Conservation (phyloP, 2,888 invertebrate species). For the Brenthis daphne region DNA sequence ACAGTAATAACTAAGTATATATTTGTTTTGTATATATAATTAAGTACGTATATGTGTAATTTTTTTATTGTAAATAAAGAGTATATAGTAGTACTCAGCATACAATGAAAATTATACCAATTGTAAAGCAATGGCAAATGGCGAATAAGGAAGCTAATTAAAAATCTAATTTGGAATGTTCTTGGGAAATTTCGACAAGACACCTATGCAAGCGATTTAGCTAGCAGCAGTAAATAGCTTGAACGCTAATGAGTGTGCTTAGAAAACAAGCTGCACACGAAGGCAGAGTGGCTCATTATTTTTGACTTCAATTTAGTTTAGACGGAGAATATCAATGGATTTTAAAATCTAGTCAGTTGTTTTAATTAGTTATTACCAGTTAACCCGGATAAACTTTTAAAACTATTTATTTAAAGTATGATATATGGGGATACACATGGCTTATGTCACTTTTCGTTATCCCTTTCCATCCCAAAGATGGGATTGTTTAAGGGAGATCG, state of each 20-base stretch:
- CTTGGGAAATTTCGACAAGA: slow-evolving; percentile 26
- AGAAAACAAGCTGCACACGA: slow-evolving; percentile 36
- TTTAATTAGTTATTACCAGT: neutral
- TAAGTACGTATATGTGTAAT: too few species aligned
- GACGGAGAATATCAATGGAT: slow-evolving; percentile 19
- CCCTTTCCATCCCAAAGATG: too few species aligned
- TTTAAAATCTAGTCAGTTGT: slow-evolving; percentile 21
- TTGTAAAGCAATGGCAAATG: neutral
- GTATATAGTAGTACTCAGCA: too few species aligned
- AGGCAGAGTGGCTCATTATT: slow-evolving; percentile 29
- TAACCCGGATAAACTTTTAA: too few species aligned
- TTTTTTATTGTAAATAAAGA: too few species aligned
- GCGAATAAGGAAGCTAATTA: neutral
- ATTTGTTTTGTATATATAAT: too few species aligned
- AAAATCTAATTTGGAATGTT: slow-evolving; percentile 17
- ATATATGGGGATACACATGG: too few species aligned
- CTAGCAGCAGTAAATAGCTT: slow-evolving; percentile 35
- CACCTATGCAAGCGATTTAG: slow-evolving; percentile 37
- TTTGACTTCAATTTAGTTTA: slow-evolving; percentile 28
- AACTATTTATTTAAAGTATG: too few species aligned
- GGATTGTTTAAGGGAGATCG: too few species aligned
- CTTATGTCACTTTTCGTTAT: too few species aligned
- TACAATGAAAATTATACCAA: too few species aligned
- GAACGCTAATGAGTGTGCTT: slow-evolving; percentile 39
- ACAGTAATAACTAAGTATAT: too few species aligned